Evolutionary conservation across 2,888 invertebrate genomes (phyloP).

Genomic region (Calephelis perditalis): DNA sequence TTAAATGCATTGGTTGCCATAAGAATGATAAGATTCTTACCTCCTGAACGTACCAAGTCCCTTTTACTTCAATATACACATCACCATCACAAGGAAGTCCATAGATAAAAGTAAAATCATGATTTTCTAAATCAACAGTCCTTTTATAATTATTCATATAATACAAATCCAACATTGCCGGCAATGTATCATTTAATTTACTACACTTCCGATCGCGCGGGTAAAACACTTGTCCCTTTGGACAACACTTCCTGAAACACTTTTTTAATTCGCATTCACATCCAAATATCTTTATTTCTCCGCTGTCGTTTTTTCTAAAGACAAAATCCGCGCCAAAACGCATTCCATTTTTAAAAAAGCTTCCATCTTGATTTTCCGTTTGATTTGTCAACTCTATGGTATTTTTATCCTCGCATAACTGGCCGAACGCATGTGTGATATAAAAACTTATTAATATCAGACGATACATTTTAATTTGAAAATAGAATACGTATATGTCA

Average conservation of each 20-base stretch:
- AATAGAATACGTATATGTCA: conserved; percentile 18
- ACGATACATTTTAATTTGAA: conserved; percentile 32
- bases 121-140: conserved; percentile 34
- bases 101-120: conserved; percentile 37
- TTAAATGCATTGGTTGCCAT: too few species aligned
- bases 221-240: conserved; percentile 35
- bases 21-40: conserved; percentile 33
- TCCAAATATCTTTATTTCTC: conserved; percentile 43
- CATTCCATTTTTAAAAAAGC: conserved; percentile 38
- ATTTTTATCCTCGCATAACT: conserved; percentile 40
- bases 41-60: conserved; percentile 50
- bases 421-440: conserved; percentile 33
- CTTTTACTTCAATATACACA: conserved; percentile 39
- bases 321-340: conserved; percentile 43
- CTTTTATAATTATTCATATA: conserved; percentile 34
- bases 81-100: conserved; percentile 37
- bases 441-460: conserved; percentile 33
- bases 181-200: conserved; percentile 37
- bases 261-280: conserved; percentile 49
- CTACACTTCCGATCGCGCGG: conserved; percentile 38
- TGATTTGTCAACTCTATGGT: conserved; percentile 49
- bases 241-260: conserved; percentile 62
- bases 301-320: conserved; percentile 42
- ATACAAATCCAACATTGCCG: conserved; percentile 40
- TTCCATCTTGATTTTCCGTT: conserved; percentile 33